Evolutionary conservation across 1,140 invertebrate genomes (phyloP), one percentile per base, ranked within the genome.

Genomic region (Plodia interpunctella): DNA sequence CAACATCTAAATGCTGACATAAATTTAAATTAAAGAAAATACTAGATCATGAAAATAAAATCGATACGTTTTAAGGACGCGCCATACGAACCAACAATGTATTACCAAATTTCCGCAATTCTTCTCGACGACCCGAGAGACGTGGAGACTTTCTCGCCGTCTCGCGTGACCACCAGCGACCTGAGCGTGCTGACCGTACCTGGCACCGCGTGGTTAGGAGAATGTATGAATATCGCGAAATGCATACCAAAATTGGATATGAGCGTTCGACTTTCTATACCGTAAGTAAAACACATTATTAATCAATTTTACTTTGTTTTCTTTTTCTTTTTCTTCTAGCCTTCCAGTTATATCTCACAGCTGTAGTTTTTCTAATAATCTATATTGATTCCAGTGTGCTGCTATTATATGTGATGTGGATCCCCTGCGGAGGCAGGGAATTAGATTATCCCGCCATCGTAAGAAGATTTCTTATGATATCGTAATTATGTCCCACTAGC

Each of bases 21-120:
- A n/a, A n/a, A n/a, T n/a, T n/a, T n/a, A n/a, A n/a, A n/a, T n/a
- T n/a, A n/a, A n/a, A n/a, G n/a, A n/a, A n/a, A n/a, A n/a, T n/a
- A n/a, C n/a, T n/a, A n/a, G n/a, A n/a, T n/a, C n/a, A n/a, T n/a
- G n/a, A n/a, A n/a, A n/a, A n/a, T n/a, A n/a, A n/a, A n/a, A n/a
- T n/a, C n/a, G n/a, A n/a, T n/a, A n/a, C 21, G 2, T 25, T 25
- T 25, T 25, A 25, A 78, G 76, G 54, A 63, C n/a, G 62, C 61
- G 0, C 44, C 68, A 28, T 76, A 72, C 44, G 59, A 65, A 0
- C 35, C 62, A 32, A 13, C 57, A 0, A 73, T 77, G 21, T 30
- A 58, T 13, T 76, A 73, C 20, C 60, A 63, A 52, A 62, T 77
- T 62, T 56, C 65, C 6, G 68, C 68, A 0, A 38, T 15, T 4